Evolutionary conservation across 2,113 vertebrate species (phyloP), one percentile per base, ranked within the genome.

Genomic region (Sinocyclocheilus rhinocerous): DNA sequence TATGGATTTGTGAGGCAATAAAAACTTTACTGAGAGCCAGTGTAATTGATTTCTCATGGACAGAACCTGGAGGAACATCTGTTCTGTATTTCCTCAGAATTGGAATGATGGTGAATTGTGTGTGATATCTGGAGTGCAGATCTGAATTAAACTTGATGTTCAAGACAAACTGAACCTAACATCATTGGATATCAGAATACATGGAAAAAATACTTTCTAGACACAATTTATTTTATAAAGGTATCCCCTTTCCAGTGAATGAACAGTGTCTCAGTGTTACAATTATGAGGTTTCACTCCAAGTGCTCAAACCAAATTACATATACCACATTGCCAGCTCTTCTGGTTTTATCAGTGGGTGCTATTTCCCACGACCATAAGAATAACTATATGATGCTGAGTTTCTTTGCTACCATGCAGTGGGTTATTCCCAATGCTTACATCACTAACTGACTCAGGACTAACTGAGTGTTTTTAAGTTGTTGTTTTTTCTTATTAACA

Each of bases 291-390:
- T 57, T 36, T 63, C 24, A 55, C 22, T 48, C 15, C 15, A 76
- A 57, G 22, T 22, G 45, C 79, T 79, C 39, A 72, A 79, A 83
- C 84, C 45, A 67, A 36, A 76, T 85, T 73, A 79, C 61, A 85
- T 57, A 85, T 57, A 39, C 22, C 39, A 65, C 52, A 22, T 18
- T 83, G 79, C 84, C 87, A 88, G 76, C 8, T 63, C 73, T 48
- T 4, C 26, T 77, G 78, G 75, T 82, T 65, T 77, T 85, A 26
- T 86, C 80, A 75, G 55, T 52, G 42, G 50, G 9, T 73, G 22
- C 55, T 42, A 48, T 86, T 86, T 89, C 59, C 81, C 69, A 86
- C 59, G 20, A 29, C 69, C 72, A 50, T 24, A 45, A 83, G 55
- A 81, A n/a, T 81, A 86, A 67, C 45, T 61, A 48, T 84, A 73